Evolutionary conservation across 1,140 invertebrate species (phyloP).

Genomic region (Lanistes nyassanus): DNA sequence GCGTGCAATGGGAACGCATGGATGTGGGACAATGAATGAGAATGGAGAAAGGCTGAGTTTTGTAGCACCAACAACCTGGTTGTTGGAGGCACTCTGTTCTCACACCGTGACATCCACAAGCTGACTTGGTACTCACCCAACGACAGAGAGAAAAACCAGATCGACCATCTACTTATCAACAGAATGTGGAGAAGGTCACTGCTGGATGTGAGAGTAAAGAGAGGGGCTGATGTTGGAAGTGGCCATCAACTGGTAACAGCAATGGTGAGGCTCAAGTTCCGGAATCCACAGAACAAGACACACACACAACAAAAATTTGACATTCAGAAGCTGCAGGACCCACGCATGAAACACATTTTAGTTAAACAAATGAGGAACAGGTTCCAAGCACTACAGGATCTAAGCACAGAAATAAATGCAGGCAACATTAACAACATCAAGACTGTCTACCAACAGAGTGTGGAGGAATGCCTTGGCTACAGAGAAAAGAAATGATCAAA

Average conservation of each 20-base stretch:
- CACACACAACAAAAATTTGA: too few species aligned
- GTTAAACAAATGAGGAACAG: too few species aligned
- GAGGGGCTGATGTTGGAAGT: neutral
- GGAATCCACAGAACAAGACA: neutral
- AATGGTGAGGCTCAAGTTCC: constrained; percentile 3
- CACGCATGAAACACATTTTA: too few species aligned
- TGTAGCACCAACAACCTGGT: constrained; percentile 37
- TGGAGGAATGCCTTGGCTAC: too few species aligned
- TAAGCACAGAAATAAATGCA: too few species aligned
- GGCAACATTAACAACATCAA: too few species aligned
- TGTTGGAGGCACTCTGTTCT: constrained; percentile 32
- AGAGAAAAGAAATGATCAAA: too few species aligned
- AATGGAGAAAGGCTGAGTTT: constrained; percentile 25
- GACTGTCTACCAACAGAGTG: too few species aligned
- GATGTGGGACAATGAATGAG: too few species aligned
- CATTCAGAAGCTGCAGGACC: too few species aligned
- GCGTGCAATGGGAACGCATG: constrained; percentile 32
- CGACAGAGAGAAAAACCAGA: constrained; percentile 36
- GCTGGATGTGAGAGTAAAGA: constrained; percentile 13
- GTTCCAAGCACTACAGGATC: too few species aligned
- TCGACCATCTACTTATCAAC: constrained; percentile 37
- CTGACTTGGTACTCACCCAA: too few species aligned
- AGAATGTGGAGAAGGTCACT: constrained; percentile 35
- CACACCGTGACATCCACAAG: constrained; percentile 40
- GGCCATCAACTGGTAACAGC: neutral